phyloP scores from a whole-genome alignment of 2,797 vertebrate species.

The Lithobates sylvaticus region DNA sequence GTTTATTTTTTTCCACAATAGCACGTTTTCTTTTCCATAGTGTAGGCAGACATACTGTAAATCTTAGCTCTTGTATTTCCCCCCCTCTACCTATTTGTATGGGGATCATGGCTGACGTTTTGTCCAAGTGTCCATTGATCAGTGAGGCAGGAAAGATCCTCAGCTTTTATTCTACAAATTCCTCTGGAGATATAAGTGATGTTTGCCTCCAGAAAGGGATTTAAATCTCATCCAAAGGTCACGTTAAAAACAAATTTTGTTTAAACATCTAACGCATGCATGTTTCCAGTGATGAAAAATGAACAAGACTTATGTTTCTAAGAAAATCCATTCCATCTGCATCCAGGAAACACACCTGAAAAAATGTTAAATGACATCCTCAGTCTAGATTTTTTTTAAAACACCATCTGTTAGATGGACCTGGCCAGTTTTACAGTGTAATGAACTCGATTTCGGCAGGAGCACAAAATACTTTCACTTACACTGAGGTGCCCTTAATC shows the following conservation, averaged over 20 bases:
- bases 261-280: conserved; percentile 38
- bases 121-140: conserved; percentile 22
- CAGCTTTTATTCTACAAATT: conserved; percentile 28
- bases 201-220: conserved; percentile 21
- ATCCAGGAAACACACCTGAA: conserved; percentile 43
- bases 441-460: conserved; percentile 47
- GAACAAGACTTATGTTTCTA: conserved; percentile 28
- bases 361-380: conserved; percentile 27
- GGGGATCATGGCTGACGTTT: conserved; percentile 21
- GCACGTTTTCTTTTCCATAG: too few relatives aligned
- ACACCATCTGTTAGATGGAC: conserved; percentile 44
- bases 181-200: conserved; percentile 30
- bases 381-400: conserved; percentile 20
- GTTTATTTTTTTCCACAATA: too few relatives aligned
- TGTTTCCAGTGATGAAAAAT: conserved; percentile 25
- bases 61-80: too few relatives aligned
- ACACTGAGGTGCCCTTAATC: conserved; percentile 31
- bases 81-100: conserved; percentile 3
- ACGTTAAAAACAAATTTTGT: conserved; percentile 20
- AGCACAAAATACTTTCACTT: conserved; percentile 30
- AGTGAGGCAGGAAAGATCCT: conserved; percentile 13
- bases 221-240: conserved; percentile 46
- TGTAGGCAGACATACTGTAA: too few relatives aligned
- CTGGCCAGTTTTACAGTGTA: conserved; percentile 37
- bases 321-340: conserved; percentile 51